Evolutionary conservation across 2,888 invertebrate species (phyloP), one percentile per base, ranked within the genome.

Genomic region (Pycnomerus fuliginosus): DNA sequence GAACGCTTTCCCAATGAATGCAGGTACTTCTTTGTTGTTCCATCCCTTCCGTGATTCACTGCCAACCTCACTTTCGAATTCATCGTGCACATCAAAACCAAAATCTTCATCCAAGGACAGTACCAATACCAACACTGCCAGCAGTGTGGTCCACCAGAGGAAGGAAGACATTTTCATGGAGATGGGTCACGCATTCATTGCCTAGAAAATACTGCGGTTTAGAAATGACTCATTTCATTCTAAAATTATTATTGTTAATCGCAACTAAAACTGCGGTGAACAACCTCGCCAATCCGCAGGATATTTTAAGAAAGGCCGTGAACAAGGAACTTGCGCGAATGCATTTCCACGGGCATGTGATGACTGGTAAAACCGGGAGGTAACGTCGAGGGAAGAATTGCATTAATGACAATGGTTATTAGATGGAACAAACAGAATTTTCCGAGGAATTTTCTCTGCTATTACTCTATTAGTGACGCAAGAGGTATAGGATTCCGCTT

Each of bases 1-100:
- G 72, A 90, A 87, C 46, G 85, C 74, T 64, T 82, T 83, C 29
- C 89, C 90, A 12, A 83, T 81, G 50, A 79, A 77, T 56, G 85
- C 84, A 53, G 80, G 78, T 48, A 80, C 77, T 62, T 85, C 83
- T 36, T 83, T 80, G 49, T 84, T 67, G 14, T 53, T 70, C 70
- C 52, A 66, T 62, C 47, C 62, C 56, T 44, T 47, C 56, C 33
- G 39, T 31, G 39, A 41, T 38, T 23, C 46, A 27, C 47, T 50
- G 10, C 53, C 52, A 16, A 58, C 46, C 24, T 56, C 68, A 15
- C 65, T 55, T 41, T 67, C 68, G 16, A 70, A 55, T 24, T 71
- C 70, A 16, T 69, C 69, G 28, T 65, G 55, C 8, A 65, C 56
- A 38, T 73, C 73, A 55, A 73, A 73, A 16, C 63, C 71, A 48